phyloP scores from a whole-genome alignment of 2,797 vertebrate species.

The Megalops cyprinoides region DNA sequence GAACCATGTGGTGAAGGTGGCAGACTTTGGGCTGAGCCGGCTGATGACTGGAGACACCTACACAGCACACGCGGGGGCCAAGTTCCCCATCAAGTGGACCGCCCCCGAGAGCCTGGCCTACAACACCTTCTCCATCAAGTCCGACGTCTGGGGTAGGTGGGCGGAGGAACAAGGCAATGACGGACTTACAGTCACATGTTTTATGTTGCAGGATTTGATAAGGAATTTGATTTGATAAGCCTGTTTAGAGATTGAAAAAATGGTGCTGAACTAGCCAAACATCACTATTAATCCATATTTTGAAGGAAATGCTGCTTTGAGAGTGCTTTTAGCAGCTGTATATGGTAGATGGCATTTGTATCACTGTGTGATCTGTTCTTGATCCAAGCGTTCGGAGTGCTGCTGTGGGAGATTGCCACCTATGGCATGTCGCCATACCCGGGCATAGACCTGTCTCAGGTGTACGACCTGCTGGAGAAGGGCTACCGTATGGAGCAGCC shows the following conservation, averaged over 20 bases:
- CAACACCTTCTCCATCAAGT: conserved; percentile 75
- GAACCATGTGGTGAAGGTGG: conserved; percentile 97
- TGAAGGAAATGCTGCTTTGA: background rate
- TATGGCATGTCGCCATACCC: conserved; percentile 99
- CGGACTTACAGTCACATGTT: background rate
- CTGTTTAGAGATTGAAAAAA: too few relatives aligned
- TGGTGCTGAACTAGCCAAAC: background rate
- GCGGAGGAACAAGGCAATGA: background rate
- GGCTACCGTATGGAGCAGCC: conserved; percentile 99
- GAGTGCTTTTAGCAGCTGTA: background rate
- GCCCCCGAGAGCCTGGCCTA: conserved; percentile 97
- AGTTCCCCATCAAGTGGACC: conserved; percentile 99
- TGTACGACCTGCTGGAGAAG: conserved; percentile 97
- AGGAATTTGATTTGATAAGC: too few relatives aligned
- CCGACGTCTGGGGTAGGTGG: conserved; percentile 36
- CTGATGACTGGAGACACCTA: conserved; percentile 98
- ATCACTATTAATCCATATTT: background rate
- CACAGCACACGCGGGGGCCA: conserved; percentile 96
- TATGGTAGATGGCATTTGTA: background rate
- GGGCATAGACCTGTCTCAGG: conserved; percentile 97
- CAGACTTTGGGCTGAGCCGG: conserved; percentile 94
- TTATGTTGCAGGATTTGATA: background rate
- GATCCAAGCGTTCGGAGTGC: conserved; percentile 89
- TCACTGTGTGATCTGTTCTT: conserved; percentile 45
- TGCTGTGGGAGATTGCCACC: conserved; percentile 98